Base-by-base conservation (phyloP, 2,888 invertebrate genomes). In the Standfussiana lucernea region DNA sequence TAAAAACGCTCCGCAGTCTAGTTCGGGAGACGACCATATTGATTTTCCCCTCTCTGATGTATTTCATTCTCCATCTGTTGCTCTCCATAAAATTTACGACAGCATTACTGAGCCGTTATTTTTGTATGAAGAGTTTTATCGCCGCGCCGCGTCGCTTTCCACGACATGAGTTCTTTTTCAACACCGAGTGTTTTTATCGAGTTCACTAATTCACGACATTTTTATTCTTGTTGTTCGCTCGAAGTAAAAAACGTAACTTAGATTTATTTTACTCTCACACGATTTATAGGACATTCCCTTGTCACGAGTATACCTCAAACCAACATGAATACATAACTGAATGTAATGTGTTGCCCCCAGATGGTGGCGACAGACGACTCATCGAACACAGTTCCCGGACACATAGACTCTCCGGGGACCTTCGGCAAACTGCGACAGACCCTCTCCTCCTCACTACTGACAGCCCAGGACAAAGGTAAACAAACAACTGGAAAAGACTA, bases 341-440 rank as follows among this genome's bases (percentile, higher is more conserved):
- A 75, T 68, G 15, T 74, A 45, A 53, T 80, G 72, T 86, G 56
- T 73, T 87, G 75, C 93, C 75, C 94, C 59, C 96, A 98, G 98
- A 98, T 98, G 98, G 98, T 98, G 97, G 98, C 98, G 92, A 97
- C 98, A 87, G 98, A 98, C 92, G 98, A 98, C 88, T 97, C 97
- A 87, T 94, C 97, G 81, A 97, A 97, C 91, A 94, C 96, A 67
- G 97, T 97, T 87, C 91, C 96, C 53, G 97, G 97, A 28, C 98
- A 98, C 81, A 95, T 97, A 89, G 97, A 97, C 78, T 96, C 97
- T 76, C 97, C 98, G 66, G 98, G 98, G 80, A 98, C 98, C 77
- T 98, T 98, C 93, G 98, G 98, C 90, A 98, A 98, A 96, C 97
- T 98, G 89, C 97, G 98, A 87, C 98, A 98, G 95, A 98, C 98